phyloP scores from a whole-genome alignment of 2,888 invertebrate species.

The Leptinotarsa tumamoca region DNA sequence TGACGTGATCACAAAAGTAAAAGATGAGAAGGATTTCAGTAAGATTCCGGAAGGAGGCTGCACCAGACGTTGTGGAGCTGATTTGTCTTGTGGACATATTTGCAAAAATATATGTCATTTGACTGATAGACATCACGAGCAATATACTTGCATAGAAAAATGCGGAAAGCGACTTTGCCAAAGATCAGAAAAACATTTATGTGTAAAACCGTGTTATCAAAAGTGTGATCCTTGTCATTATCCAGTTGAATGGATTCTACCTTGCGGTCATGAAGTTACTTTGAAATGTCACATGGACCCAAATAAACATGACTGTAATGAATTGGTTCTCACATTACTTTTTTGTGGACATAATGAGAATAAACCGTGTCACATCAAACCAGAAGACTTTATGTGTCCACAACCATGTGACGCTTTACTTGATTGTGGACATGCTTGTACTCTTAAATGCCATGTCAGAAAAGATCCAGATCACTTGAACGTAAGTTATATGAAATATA shows the following conservation, averaged over 20 bases:
- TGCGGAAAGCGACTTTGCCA: slow-evolving; percentile 59
- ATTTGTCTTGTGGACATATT: slow-evolving; percentile 71
- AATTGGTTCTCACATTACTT: slow-evolving; percentile 53
- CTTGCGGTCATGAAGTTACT: slow-evolving; percentile 68
- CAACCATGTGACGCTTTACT: slow-evolving; percentile 49
- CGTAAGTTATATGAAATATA: slow-evolving; percentile 58
- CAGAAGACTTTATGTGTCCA: slow-evolving; percentile 63
- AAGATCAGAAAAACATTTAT: slow-evolving; percentile 66
- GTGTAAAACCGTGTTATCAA: slow-evolving; percentile 68
- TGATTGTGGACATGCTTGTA: slow-evolving; percentile 16
- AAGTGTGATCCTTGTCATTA: slow-evolving; percentile 67
- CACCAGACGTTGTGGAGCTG: slow-evolving; percentile 30
- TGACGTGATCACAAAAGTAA: slow-evolving; percentile 2
- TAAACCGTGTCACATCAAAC: slow-evolving; percentile 66
- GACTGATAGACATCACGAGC: slow-evolving; percentile 69
- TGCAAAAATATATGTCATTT: slow-evolving; percentile 74
- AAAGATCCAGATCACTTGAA: slow-evolving; percentile 39
- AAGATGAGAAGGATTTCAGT: slow-evolving; percentile 53
- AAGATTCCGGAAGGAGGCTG: slow-evolving; percentile 72
- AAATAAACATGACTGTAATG: slow-evolving; percentile 58
- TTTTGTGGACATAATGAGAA: slow-evolving; percentile 63
- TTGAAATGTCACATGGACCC: slow-evolving; percentile 68
- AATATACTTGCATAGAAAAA: slow-evolving; percentile 66
- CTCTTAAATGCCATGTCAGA: slow-evolving; percentile 12
- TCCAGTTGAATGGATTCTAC: slow-evolving; percentile 64